Percentiles rank a stretch among this genome's conserved stretches.
These are phyloP conservation scores for Cheilosia vulpina DNA, from an alignment of 2,888 invertebrate genomes.

Conservation along the genomic window DNA sequence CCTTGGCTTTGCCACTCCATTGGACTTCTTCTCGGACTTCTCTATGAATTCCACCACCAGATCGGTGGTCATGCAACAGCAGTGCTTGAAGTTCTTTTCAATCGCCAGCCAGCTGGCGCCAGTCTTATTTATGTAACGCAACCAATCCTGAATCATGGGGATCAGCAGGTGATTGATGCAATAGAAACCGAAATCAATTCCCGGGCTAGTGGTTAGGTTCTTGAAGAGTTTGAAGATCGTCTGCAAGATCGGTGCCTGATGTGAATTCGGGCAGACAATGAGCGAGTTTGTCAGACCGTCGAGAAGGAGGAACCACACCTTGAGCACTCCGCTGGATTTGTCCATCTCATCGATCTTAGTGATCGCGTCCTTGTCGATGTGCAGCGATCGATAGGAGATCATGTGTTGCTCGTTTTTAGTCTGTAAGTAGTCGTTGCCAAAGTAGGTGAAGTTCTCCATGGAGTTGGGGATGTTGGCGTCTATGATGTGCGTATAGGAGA, in stretches of 20 bases:
- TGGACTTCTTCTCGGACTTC: slow-evolving; percentile 86
- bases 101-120: slow-evolving; percentile 90
- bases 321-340: slow-evolving; percentile 91
- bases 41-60: slow-evolving; percentile 93
- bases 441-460: slow-evolving; percentile 88
- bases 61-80: slow-evolving; percentile 96
- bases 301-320: slow-evolving; percentile 95
- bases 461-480: slow-evolving; percentile 92
- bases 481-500: slow-evolving; percentile 90
- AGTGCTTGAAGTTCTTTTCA: slow-evolving; percentile 96
- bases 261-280: slow-evolving; percentile 94
- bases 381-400: slow-evolving; percentile 83
- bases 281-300: slow-evolving; percentile 93
- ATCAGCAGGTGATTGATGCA: slow-evolving; percentile 96
- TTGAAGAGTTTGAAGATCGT: slow-evolving; percentile 93
- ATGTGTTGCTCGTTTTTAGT: slow-evolving; percentile 87
- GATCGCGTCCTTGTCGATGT: slow-evolving; percentile 84
- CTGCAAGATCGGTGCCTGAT: slow-evolving; percentile 94
- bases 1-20: slow-evolving; percentile 78
- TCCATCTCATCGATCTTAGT: slow-evolving; percentile 86
- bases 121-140: slow-evolving; percentile 89
- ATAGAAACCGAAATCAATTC: slow-evolving; percentile 94
- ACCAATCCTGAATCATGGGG: slow-evolving; percentile 97
- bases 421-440: slow-evolving; percentile 86
- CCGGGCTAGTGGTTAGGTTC: slow-evolving; percentile 91